Evolutionary conservation across 1,140 invertebrate species (phyloP), one percentile per base, ranked within the genome.

Genomic region (Coboldia fuscipes): DNA sequence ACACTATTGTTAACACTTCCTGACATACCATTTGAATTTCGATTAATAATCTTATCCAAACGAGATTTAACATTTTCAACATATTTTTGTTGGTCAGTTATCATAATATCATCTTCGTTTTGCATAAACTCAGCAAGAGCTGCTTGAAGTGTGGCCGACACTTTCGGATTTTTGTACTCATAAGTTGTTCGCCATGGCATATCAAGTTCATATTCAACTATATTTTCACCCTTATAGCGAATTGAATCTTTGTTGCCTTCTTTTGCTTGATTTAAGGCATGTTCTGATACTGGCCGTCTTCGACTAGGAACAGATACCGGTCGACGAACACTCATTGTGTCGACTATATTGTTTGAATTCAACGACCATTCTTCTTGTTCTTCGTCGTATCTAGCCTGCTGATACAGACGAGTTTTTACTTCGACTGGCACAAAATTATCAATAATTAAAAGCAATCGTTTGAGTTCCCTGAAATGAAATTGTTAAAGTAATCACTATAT

Each of bases 401-500:
- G 72, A 42, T 77, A 63, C n/a, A 96, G 70, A 43, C 80, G 75
- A 30, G 75, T 70, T 44, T 85, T 78, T 30, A 94, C 85, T 45
- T 89, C 84, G 3, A 71, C 64, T 9, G 92, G 90, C 47, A 98
- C 88, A 55, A 98, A 97, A 57, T 94, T 94, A 46, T 97, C 90
- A 37, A 97, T 90, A 27, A 96, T 81, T 8, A 94, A 62, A 47
- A 82, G 71, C 37, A 75, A 72, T n/a, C 81, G 61, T 42, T 84
- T 78, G 30, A 86, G 54, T 44, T 81, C 62, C 4, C 45, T 58
- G 19, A 56, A 45, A 31, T 57, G 13, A 13, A 8, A 49, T 40
- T 56, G 49, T 17, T 56, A 55, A 44, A 59, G 56, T 41, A 54
- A 42, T 39, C 51, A 52, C 43, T 58, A 54, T 30, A 57, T 42